Evolutionary conservation across 2,888 invertebrate species (phyloP).

Genomic region (Stenolophus ochropezus): DNA sequence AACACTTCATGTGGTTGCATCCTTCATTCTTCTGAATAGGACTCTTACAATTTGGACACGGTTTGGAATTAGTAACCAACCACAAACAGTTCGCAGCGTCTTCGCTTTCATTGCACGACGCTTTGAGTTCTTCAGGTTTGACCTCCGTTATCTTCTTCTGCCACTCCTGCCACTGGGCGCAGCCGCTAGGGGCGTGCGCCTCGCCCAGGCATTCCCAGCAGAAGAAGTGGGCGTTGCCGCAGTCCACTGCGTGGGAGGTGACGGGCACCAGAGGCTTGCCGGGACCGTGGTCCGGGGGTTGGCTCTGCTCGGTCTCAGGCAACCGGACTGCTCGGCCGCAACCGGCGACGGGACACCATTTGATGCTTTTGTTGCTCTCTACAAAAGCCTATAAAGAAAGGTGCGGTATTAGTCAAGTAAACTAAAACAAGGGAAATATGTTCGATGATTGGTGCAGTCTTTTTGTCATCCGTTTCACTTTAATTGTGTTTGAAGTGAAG

Average conservation of each 20-base stretch:
- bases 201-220: conserved; percentile 79
- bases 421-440: too few relatives aligned
- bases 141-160: conserved; percentile 78
- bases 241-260: conserved; percentile 80
- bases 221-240: conserved; percentile 82
- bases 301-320: conserved; percentile 75
- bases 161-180: conserved; percentile 79
- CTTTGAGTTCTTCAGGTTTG: conserved; percentile 78
- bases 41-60: conserved; percentile 82
- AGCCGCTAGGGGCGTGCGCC: conserved; percentile 81
- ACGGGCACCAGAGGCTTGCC: conserved; percentile 66
- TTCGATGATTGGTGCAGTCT: too few relatives aligned
- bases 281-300: conserved; percentile 50
- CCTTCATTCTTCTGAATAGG: conserved; percentile 84
- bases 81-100: conserved; percentile 80
- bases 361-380: conserved; percentile 81
- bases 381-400: conserved; percentile 76
- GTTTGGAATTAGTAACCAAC: conserved; percentile 82
- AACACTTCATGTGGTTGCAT: conserved; percentile 84
- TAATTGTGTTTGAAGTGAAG: too few relatives aligned
- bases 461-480: too few relatives aligned
- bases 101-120: conserved; percentile 76
- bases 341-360: conserved; percentile 82
- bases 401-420: too few relatives aligned
- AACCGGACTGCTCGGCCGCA: conserved; percentile 80